Evolutionary conservation across 2,113 vertebrate species (phyloP).

Genomic region (Neogobius melanostomus): DNA sequence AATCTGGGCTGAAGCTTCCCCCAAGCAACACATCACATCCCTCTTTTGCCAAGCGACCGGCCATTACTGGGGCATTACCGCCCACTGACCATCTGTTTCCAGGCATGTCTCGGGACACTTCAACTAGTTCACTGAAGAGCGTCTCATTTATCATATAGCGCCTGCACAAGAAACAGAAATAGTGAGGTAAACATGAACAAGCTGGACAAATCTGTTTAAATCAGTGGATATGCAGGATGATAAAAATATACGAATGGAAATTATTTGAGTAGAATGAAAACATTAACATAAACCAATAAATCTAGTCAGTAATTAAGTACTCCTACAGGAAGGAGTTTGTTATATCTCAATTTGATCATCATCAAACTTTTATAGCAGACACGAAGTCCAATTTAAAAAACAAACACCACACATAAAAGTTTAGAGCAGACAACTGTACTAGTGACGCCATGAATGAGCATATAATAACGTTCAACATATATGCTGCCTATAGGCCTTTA

Average conservation of each 20-base stretch:
- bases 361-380: no score
- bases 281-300: no score
- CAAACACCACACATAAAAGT: no score
- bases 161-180: conserved; percentile 50
- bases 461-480: no score
- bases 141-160: conserved; percentile 80
- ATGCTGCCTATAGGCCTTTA: no score
- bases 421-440: no score
- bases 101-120: conserved; percentile 77
- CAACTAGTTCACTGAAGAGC: conserved; percentile 79
- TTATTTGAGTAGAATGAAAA: no score
- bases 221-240: background rate
- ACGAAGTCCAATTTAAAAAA: no score
- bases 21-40: conserved; percentile 84
- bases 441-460: no score
- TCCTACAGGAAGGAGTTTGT: no score
- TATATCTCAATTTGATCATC: no score
- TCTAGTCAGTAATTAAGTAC: no score
- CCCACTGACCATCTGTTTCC: conserved; percentile 83
- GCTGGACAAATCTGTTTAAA: background rate
- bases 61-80: conserved; percentile 84
- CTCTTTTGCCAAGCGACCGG: conserved; percentile 79
- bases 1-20: conserved; percentile 79
- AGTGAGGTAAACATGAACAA: background rate
- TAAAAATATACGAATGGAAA: background rate